Conservation (phyloP, 1,140 invertebrate species). For the Dinoponera quadriceps region DNA sequence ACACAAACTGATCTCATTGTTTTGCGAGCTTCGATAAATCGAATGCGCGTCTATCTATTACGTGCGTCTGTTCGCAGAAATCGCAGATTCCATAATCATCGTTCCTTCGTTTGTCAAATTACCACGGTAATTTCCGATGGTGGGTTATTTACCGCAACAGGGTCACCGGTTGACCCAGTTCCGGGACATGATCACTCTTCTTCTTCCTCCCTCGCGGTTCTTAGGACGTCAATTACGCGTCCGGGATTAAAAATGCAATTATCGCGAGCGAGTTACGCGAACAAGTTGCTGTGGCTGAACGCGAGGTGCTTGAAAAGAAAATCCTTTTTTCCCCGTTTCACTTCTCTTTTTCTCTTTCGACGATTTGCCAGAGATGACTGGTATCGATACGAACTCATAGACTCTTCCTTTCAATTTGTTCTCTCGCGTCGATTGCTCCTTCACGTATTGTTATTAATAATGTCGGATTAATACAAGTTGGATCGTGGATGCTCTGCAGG, state of each 20-base stretch:
- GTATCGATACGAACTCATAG: conserved; percentile 11
- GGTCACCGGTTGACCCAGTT: conserved; percentile 83
- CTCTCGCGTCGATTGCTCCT: neutral
- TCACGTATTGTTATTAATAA: neutral
- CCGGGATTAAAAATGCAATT: conserved; percentile 48
- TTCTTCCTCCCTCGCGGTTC: conserved; percentile 32
- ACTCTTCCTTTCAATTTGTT: neutral
- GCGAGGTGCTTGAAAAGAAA: neutral
- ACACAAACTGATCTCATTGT: too few relatives aligned
- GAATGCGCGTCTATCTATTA: neutral
- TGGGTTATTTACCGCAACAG: conserved; percentile 72
- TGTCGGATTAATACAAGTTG: neutral
- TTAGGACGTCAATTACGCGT: conserved; percentile 39
- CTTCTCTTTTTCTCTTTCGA: neutral
- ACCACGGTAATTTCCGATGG: conserved; percentile 48
- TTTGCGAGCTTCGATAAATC: neutral
- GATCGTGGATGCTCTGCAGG: neutral
- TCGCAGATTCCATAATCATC: neutral
- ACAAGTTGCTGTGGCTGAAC: conserved; percentile 8
- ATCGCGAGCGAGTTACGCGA: conserved; percentile 9
- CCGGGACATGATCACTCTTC: conserved; percentile 54
- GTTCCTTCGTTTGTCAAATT: conserved; percentile 49
- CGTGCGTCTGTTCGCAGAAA: neutral
- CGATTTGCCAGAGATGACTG: conserved; percentile 6
- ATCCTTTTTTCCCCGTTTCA: neutral